phyloP scores from a whole-genome alignment of 2,797 vertebrate genomes.

The Melanotaenia boesemani region DNA sequence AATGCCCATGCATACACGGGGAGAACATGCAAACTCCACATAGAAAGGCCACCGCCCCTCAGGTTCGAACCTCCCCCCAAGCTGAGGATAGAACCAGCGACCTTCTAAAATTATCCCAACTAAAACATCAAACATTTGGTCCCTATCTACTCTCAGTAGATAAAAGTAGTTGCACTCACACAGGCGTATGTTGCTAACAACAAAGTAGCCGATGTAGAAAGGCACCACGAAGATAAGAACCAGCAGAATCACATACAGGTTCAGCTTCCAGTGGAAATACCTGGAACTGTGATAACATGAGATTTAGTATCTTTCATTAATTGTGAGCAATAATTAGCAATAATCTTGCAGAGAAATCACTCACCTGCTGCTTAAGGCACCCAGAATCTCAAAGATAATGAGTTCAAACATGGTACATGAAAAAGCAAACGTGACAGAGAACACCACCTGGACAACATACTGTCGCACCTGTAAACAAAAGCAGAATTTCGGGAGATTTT shows the following conservation, averaged over 20 bases:
- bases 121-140: background rate
- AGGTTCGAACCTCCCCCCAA: too few species aligned
- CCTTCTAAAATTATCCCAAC: background rate
- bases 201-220: conserved; percentile 98
- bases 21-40: too few species aligned
- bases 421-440: conserved; percentile 97
- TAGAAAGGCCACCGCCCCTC: too few species aligned
- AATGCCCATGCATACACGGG: too few species aligned
- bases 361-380: conserved; percentile 94
- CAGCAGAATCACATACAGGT: conserved; percentile 95
- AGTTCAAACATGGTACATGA: conserved; percentile 99
- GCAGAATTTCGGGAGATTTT: background rate
- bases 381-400: conserved; percentile 99
- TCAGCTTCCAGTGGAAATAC: conserved; percentile 99
- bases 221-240: conserved; percentile 97
- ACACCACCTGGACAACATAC: conserved; percentile 97
- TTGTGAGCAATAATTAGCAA: background rate
- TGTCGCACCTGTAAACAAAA: conserved; percentile 89
- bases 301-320: background rate
- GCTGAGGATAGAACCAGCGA: too few species aligned
- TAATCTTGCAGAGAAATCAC: conserved; percentile 33
- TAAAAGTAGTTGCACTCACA: conserved; percentile 84
- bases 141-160: background rate
- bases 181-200: conserved; percentile 97
- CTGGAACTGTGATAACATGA: conserved; percentile 85